Percentiles rank a stretch among this genome's conserved stretches.
Conservation (phyloP, 2,888 invertebrate species). For the Macrophya alboannulata region DNA sequence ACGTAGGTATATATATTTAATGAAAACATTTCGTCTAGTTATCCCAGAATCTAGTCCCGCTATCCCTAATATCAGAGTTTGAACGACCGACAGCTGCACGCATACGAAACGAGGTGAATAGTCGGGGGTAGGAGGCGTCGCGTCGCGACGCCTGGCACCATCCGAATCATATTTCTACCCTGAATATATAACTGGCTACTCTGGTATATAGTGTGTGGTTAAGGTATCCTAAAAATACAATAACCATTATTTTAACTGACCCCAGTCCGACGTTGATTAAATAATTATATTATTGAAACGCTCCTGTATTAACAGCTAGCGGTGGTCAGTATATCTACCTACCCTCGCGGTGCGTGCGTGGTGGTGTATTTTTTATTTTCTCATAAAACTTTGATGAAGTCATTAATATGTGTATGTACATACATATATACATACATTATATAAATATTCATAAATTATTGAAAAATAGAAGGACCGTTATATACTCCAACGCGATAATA, state of each 20-base stretch:
- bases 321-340: not conserved
- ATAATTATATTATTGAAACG: conserved; percentile 4
- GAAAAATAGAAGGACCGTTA: not conserved
- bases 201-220: not conserved
- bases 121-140: not conserved
- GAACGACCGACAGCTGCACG: conserved; percentile 8
- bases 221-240: conserved; percentile 23
- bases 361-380: not conserved
- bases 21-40: not conserved
- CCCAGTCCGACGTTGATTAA: not conserved
- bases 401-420: not conserved
- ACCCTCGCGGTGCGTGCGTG: no score
- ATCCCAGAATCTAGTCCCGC: not conserved
- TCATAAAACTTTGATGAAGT: conserved; percentile 19
- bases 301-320: not conserved
- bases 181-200: not conserved
- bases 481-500: not conserved
- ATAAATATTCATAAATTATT: conserved; percentile 20
- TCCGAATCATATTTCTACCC: conserved; percentile 29
- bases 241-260: not conserved
- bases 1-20: not conserved
- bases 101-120: conserved; percentile 8
- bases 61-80: not conserved
- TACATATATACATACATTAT: not conserved
- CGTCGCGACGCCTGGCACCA: conserved; percentile 39